Percentiles rank a stretch among this genome's conserved stretches.
Evolutionary conservation across 1,140 invertebrate species (phyloP).

Genomic region (Oreohelix idahoensis): DNA sequence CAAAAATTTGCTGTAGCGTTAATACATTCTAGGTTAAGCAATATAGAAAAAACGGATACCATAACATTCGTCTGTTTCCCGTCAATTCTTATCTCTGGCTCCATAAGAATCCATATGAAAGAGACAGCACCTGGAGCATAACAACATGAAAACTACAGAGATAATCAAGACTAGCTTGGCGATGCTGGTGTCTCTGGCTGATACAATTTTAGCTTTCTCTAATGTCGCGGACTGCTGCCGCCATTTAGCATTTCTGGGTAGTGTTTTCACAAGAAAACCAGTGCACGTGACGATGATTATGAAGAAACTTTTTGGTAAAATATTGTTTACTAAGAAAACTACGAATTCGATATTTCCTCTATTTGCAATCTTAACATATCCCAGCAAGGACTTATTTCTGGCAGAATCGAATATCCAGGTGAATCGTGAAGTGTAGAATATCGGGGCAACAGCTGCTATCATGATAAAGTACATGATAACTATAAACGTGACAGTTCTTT

Average conservation of each 20-base stretch:
- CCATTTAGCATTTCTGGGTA: neutral
- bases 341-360: neutral
- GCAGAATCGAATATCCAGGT: neutral
- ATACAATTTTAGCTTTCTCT: neutral
- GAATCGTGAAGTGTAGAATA: neutral
- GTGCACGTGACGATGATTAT: neutral
- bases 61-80: neutral
- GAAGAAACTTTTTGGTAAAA: neutral
- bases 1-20: neutral
- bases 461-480: neutral
- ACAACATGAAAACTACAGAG: conserved; percentile 1
- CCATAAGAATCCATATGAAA: neutral
- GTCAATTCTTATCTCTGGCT: neutral
- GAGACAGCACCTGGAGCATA: neutral
- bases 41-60: neutral
- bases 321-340: neutral
- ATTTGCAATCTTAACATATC: neutral
- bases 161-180: conserved; percentile 2
- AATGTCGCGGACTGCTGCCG: neutral
- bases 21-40: neutral
- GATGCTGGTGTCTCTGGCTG: neutral
- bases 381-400: neutral
- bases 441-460: neutral
- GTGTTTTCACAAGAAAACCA: neutral
- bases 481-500: neutral